Evolutionary conservation across 2,888 invertebrate genomes (phyloP).

Genomic region (Parochlus steinenii): DNA sequence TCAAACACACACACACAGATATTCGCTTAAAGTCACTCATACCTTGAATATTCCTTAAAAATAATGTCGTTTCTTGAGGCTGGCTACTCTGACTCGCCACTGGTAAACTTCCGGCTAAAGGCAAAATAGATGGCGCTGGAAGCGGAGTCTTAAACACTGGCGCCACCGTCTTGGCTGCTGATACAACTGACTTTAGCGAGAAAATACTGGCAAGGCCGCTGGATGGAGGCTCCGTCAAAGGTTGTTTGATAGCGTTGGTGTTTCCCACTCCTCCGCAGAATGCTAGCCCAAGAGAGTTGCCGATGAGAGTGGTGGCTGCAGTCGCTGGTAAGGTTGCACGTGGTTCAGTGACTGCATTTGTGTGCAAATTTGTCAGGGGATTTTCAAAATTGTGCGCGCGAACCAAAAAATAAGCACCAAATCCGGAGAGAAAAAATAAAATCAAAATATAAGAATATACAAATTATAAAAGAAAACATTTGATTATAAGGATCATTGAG

Average conservation of each 20-base stretch:
- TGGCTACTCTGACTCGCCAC: too few species aligned
- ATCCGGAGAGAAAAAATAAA: too few species aligned
- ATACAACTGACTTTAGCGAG: conserved; percentile 7
- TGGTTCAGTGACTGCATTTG: not conserved
- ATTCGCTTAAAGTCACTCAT: too few species aligned
- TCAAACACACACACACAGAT: too few species aligned
- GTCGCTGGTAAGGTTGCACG: not conserved
- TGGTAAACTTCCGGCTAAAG: not conserved
- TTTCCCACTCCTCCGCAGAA: conserved; percentile 1
- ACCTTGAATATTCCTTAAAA: too few species aligned
- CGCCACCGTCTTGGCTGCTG: conserved; percentile 3
- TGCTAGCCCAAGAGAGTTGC: not conserved
- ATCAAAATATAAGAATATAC: too few species aligned
- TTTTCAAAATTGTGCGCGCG: too few species aligned
- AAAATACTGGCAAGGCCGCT: conserved; percentile 10
- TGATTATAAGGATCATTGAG: too few species aligned
- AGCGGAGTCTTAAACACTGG: not conserved
- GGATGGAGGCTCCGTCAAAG: not conserved
- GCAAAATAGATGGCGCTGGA: conserved; percentile 1
- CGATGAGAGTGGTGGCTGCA: conserved; percentile 4
- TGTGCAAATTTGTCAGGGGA: conserved; percentile 1
- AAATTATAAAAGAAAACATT: too few species aligned
- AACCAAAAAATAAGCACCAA: too few species aligned
- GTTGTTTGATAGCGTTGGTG: not conserved
- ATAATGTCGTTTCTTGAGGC: too few species aligned